These are phyloP conservation scores for Blera fallax DNA, from an alignment of 2,888 invertebrate genomes.

Conservation along the genomic window DNA sequence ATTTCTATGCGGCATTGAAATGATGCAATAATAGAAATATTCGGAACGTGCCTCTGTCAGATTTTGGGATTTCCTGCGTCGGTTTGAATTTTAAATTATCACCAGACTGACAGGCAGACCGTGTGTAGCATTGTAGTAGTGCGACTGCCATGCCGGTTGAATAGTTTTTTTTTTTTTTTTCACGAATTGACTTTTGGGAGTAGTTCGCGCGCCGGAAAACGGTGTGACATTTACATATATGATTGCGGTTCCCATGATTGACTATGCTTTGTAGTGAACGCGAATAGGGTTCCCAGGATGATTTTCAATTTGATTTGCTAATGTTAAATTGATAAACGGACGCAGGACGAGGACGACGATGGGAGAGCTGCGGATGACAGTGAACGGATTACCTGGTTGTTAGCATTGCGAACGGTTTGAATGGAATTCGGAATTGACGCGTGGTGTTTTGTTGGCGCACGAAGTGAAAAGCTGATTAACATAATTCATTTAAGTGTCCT, in stretches of 20 bases:
- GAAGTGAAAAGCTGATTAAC: no score
- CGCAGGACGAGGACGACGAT: no score
- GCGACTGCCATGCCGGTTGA: conserved; percentile 25
- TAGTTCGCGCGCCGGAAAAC: not conserved
- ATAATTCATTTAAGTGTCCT: no score
- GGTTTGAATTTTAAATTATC: conserved; percentile 72
- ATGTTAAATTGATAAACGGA: conserved; percentile 48
- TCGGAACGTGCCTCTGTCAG: conserved; percentile 70
- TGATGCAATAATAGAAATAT: conserved; percentile 71
- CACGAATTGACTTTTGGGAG: conserved; percentile 50
- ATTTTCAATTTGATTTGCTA: conserved; percentile 63
- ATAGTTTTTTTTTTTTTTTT: no score
- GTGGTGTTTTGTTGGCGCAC: conserved; percentile 5
- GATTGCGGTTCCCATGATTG: conserved; percentile 67
- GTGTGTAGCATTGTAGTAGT: not conserved
- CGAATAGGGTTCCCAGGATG: conserved; percentile 41
- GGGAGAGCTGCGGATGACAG: not conserved
- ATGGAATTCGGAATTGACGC: conserved; percentile 14
- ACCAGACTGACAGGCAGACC: conserved; percentile 62
- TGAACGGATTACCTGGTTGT: conserved; percentile 29
- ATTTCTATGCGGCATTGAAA: conserved; percentile 66
- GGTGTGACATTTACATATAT: conserved; percentile 64
- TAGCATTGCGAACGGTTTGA: not conserved
- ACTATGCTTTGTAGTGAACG: conserved; percentile 5
- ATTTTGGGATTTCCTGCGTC: conserved; percentile 65